Evolutionary conservation across 2,797 vertebrate genomes (phyloP).

Genomic region (Melanotaenia parkinsoni): DNA sequence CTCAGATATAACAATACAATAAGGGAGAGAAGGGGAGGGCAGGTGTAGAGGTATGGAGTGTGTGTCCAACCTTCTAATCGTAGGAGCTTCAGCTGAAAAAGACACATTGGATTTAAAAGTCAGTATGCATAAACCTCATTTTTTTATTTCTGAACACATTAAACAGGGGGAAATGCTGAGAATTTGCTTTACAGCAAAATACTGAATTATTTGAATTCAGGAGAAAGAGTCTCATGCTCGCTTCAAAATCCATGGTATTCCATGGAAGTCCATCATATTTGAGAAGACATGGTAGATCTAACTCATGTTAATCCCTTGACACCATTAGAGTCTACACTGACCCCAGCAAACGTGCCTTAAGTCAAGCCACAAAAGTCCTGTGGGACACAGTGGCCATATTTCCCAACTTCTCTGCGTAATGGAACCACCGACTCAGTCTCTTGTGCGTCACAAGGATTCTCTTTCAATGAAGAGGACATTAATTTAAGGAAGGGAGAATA

Average conservation of each 20-base stretch:
- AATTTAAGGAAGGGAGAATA: slow-evolving; percentile 30
- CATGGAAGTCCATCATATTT: slow-evolving; percentile 55
- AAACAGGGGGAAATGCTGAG: not conserved
- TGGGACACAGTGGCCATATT: slow-evolving; percentile 73
- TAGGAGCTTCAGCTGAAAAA: slow-evolving; percentile 24
- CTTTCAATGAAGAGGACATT: slow-evolving; percentile 37
- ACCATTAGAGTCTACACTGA: slow-evolving; percentile 43
- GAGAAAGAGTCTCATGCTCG: not conserved
- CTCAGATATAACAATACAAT: slow-evolving; percentile 65
- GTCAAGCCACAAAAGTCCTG: slow-evolving; percentile 36
- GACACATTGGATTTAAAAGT: slow-evolving; percentile 13
- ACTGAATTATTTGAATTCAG: not conserved
- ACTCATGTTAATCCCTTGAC: slow-evolving; percentile 58
- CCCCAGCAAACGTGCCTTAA: slow-evolving; percentile 45
- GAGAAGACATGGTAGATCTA: slow-evolving; percentile 37
- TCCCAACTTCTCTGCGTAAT: slow-evolving; percentile 80
- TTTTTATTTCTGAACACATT: not conserved
- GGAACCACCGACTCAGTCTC: slow-evolving; percentile 70
- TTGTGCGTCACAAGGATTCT: slow-evolving; percentile 74
- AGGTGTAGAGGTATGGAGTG: slow-evolving; percentile 12
- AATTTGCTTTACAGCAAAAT: not conserved
- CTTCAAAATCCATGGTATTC: slow-evolving; percentile 39
- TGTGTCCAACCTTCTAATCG: slow-evolving; percentile 18
- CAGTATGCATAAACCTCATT: not conserved
- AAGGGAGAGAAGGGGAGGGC: slow-evolving; percentile 35